These are phyloP conservation scores for Onthophagus taurus DNA, from an alignment of 1,140 invertebrate genomes.

Conservation along the genomic window DNA sequence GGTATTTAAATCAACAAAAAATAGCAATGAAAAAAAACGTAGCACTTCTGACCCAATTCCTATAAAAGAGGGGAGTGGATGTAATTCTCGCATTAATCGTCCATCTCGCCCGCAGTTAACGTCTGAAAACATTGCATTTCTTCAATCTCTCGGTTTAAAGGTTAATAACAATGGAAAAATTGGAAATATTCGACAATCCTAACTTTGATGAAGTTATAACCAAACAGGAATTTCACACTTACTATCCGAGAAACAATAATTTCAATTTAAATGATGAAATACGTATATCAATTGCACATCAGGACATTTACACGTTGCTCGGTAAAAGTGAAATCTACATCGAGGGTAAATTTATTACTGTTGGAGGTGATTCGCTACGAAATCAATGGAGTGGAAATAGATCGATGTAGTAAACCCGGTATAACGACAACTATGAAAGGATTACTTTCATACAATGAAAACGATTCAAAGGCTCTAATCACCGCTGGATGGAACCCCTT, in stretches of 20 bases:
- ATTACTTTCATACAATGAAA: conserved; percentile 24
- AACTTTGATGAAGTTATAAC: conserved; percentile 4
- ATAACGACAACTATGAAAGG: conserved; percentile 8
- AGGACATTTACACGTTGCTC: conserved; percentile 3
- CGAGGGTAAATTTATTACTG: conserved; percentile 8
- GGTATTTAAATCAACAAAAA: background rate
- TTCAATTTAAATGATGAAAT: background rate
- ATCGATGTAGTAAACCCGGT: conserved; percentile 2
- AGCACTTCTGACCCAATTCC: no score
- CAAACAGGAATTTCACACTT: conserved; percentile 1
- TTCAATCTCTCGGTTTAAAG: conserved; percentile 3
- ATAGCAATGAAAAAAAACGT: no score
- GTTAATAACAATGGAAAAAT: conserved; percentile 1
- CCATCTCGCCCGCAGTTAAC: conserved; percentile 3
- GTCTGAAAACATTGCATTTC: conserved; percentile 4
- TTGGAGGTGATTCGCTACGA: conserved; percentile 11
- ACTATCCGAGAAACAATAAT: background rate
- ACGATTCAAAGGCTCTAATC: conserved; percentile 19
- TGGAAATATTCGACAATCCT: conserved; percentile 1
- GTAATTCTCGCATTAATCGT: no score
- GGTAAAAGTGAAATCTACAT: conserved; percentile 5
- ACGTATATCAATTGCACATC: no score
- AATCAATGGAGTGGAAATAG: conserved; percentile 5
- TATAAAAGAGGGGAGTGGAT: no score
- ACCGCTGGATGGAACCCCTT: conserved; percentile 28